Base-by-base conservation (phyloP, 2,888 invertebrate species). In the Iselma pallidipennis region DNA sequence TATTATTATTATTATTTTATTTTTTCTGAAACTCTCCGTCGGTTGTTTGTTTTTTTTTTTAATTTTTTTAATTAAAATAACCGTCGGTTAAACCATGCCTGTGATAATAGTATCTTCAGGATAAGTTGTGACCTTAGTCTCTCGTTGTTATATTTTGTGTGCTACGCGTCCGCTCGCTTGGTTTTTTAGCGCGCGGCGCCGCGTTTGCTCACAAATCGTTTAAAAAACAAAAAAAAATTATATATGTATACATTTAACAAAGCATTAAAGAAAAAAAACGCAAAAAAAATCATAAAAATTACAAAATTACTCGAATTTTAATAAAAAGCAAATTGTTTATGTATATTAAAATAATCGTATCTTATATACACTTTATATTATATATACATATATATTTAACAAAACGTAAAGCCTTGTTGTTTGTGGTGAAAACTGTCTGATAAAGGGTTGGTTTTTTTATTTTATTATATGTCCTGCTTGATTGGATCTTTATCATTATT, bases 101-200 rank as follows among this genome's bases (percentile, higher is more conserved):
- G 87, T 87, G 87, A 87, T 87, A 87, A 86, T 86, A 86, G 86
- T 85, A 86, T 86, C 85, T 86, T 86, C 85, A 86, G 86, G 86
- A 86, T 86, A 86, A 86, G 86, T 86, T 86, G 85, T 86, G 86
- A 86, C 86, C 85, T 86, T 86, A 85, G 85, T 85, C 84, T 85
- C 85, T 85, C 79, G 81, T 82, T 82, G 80, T 82, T 82, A 81
- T 82, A 81, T 81, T 80, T 77, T 75, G 81, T 77, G 76, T 71
- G 6, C 4, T 70, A 70, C 69, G 71, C 71, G 67, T 62, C 67
- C 65, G 61, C 65, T 69, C 71, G 72, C 69, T 71, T 72, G 68
- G 45, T 14, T 72, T 76, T 71, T 73, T 75, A 68, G 68, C 69
- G 69, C 59, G 63, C 66, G 68, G 65, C 57, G 45, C 52, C 61